Percentiles rank a stretch among this genome's conserved stretches.
Evolutionary conservation across 2,797 vertebrate genomes (phyloP).

Genomic region (Coracias cyanogaster): DNA sequence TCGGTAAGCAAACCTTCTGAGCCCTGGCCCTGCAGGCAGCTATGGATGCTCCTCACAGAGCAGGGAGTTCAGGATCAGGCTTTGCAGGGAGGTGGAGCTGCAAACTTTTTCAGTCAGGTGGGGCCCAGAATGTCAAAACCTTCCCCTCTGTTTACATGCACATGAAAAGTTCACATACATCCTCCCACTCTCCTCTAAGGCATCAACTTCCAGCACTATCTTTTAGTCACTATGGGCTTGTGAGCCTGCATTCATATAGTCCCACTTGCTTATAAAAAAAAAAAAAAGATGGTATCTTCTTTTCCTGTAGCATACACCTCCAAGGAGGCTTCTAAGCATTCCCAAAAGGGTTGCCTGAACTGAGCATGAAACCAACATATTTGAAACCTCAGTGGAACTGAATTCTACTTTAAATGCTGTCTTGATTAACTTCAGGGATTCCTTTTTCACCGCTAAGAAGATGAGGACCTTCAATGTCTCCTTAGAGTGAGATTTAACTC

Average conservation of each 20-base stretch:
- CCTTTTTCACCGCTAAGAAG: background rate
- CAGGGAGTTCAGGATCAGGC: no score
- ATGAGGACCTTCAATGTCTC: no score
- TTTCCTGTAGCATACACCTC: background rate
- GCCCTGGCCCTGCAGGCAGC: background rate
- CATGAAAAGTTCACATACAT: background rate
- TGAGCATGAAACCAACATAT: no score
- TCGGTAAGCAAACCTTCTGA: background rate
- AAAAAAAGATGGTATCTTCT: background rate
- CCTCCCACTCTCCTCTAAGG: background rate
- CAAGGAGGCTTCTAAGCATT: background rate
- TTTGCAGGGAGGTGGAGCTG: background rate
- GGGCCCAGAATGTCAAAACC: background rate
- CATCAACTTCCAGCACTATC: background rate
- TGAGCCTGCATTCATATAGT: background rate
- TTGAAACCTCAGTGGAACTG: background rate
- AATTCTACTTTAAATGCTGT: background rate
- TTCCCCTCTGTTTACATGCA: background rate
- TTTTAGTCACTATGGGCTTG: background rate
- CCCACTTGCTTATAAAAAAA: background rate
- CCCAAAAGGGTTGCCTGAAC: background rate
- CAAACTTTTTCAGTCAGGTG: background rate
- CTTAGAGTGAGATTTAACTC: background rate
- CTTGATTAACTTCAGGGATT: background rate
- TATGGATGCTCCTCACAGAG: background rate